phyloP scores from a whole-genome alignment of 1,140 invertebrate genomes.

The Parapsyche elsis region DNA sequence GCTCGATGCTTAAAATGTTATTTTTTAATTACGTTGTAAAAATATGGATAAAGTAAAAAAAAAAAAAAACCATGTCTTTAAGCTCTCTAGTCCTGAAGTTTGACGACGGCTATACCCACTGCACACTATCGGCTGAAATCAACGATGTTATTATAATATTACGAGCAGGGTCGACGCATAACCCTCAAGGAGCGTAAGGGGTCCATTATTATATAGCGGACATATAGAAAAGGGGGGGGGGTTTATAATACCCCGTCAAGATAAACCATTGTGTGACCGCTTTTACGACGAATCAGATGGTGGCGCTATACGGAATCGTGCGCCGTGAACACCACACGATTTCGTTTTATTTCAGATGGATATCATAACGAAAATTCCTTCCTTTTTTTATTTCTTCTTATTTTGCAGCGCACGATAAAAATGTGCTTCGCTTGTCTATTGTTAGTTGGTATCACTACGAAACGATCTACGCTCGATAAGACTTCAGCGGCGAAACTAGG shows the following conservation, averaged over 20 bases:
- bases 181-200: not conserved
- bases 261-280: not conserved
- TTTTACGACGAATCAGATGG: slow-evolving; percentile 7
- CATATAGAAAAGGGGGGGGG: not conserved
- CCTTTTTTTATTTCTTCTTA: not conserved
- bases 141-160: not conserved
- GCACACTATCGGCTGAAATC: not conserved
- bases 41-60: too few species aligned
- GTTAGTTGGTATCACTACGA: too few species aligned
- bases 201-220: not conserved
- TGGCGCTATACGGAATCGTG: not conserved
- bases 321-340: not conserved
- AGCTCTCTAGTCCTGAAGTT: too few species aligned
- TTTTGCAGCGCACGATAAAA: not conserved
- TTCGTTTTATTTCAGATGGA: not conserved
- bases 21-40: too few species aligned
- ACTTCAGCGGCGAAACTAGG: too few species aligned
- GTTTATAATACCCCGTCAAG: not conserved
- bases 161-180: not conserved
- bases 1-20: too few species aligned
- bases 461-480: too few species aligned
- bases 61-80: too few species aligned
- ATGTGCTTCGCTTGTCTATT: too few species aligned
- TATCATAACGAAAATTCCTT: not conserved
- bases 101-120: not conserved